These are phyloP conservation scores for Cuniculus paca DNA, from an alignment of 2,797 vertebrate species.

Conservation along the genomic window DNA sequence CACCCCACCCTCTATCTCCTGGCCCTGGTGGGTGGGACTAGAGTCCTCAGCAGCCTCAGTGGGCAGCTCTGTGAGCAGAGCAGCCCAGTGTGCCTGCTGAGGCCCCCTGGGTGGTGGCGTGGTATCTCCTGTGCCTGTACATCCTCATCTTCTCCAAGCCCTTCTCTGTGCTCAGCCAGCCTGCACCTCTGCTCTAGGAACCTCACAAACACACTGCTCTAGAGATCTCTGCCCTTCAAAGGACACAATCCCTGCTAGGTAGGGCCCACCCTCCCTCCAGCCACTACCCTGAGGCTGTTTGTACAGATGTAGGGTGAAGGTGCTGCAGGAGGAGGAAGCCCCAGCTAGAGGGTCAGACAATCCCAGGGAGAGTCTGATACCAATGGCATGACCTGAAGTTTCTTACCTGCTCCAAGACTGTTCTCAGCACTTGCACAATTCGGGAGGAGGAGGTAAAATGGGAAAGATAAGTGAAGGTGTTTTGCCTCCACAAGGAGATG, in stretches of 20 bases:
- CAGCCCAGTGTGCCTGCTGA: not conserved
- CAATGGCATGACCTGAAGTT: not conserved
- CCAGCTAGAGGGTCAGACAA: not conserved
- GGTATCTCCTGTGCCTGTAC: not conserved
- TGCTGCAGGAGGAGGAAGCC: not conserved
- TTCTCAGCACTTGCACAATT: not conserved
- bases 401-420: not conserved
- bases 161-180: not conserved
- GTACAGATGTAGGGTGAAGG: not conserved
- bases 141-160: not conserved
- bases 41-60: not conserved
- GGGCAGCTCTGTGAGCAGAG: not conserved
- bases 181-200: not conserved
- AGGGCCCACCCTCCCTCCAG: not conserved
- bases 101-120: not conserved
- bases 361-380: not conserved
- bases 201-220: not conserved
- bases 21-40: not conserved
- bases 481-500: not conserved
- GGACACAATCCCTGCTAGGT: not conserved
- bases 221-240: slow-evolving; percentile 71
- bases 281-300: not conserved
- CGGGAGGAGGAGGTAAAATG: not conserved
- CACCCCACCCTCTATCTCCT: slow-evolving; percentile 16
- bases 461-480: not conserved